These are phyloP conservation scores for Uria aalge DNA, from an alignment of 2,113 vertebrate species.

Conservation along the genomic window DNA sequence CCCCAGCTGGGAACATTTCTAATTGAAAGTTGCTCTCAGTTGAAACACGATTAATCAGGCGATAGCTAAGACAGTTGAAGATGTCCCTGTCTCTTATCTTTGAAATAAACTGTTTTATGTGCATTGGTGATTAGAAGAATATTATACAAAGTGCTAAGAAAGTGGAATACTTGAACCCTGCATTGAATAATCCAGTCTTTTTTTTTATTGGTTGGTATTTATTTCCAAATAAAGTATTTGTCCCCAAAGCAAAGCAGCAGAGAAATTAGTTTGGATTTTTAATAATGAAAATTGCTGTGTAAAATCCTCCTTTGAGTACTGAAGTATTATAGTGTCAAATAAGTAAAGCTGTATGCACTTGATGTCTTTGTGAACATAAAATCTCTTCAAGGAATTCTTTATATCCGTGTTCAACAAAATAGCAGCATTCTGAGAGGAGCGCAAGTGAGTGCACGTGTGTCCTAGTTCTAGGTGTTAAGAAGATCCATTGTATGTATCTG, in stretches of 20 bases:
- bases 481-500: neutral
- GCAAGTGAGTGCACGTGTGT: accelerated
- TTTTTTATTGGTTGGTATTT: neutral
- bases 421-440: neutral
- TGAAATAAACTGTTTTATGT: neutral
- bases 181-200: neutral
- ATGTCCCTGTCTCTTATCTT: neutral
- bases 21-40: neutral
- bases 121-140: neutral
- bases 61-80: neutral
- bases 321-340: neutral
- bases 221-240: neutral
- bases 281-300: neutral
- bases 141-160: neutral
- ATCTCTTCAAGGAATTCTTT: neutral
- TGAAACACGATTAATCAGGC: neutral
- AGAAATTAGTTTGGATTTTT: neutral
- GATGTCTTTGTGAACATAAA: neutral
- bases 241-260: neutral
- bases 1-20: neutral
- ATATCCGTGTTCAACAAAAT: neutral
- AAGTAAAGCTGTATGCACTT: neutral
- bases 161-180: neutral
- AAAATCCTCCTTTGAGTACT: neutral
- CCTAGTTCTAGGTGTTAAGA: neutral